Evolutionary conservation across 2,797 vertebrate genomes (phyloP).

Genomic region (Gymnopithys bicolor): DNA sequence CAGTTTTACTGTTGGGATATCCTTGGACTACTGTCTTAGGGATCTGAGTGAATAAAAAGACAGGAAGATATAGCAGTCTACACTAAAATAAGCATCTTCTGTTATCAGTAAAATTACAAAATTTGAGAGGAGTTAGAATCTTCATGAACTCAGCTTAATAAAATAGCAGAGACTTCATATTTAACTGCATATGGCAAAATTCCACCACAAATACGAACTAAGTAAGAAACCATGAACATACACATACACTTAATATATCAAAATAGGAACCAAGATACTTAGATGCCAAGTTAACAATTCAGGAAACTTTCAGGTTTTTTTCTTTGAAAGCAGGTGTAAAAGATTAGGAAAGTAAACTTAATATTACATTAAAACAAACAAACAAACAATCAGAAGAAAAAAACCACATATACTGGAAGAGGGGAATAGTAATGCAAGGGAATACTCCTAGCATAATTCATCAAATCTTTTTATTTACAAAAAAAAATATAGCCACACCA

Average conservation of each 20-base stretch:
- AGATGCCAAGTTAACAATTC: not conserved
- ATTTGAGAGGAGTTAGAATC: not conserved
- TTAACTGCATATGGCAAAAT: conserved; percentile 7
- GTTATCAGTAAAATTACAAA: not conserved
- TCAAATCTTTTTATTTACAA: not conserved
- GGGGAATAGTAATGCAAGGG: not conserved
- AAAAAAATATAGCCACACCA: not conserved
- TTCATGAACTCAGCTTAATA: not conserved
- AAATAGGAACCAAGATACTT: not conserved
- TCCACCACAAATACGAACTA: not conserved
- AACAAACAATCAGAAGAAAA: too few species aligned
- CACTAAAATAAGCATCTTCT: not conserved
- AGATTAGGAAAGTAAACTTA: not conserved
- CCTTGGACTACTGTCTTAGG: not conserved
- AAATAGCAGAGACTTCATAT: not conserved
- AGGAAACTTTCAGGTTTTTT: not conserved
- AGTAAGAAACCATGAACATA: not conserved
- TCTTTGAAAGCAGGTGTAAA: not conserved
- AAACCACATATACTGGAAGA: not conserved
- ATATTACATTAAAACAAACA: not conserved
- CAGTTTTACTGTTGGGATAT: not conserved
- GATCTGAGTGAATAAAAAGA: not conserved
- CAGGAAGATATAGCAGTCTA: not conserved
- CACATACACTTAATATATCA: not conserved
- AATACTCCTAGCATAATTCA: not conserved